Evolutionary conservation across 2,888 invertebrate species (phyloP), one percentile per base, ranked within the genome.

Genomic region (Chaetogeoica ovagalla): DNA sequence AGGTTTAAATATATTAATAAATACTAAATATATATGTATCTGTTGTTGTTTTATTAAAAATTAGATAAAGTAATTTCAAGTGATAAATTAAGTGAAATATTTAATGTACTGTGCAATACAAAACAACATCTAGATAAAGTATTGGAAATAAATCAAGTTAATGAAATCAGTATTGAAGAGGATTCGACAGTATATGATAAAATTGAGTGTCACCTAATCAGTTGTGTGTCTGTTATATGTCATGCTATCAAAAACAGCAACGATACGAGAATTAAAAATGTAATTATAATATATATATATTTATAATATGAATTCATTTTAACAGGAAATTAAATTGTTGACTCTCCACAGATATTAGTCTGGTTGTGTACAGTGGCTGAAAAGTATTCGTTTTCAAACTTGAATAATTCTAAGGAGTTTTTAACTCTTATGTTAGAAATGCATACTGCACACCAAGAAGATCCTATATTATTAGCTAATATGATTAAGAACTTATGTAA

Each of bases 401-500:
- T 85, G 83, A 83, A 83, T 55, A 84, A 85, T 7, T 84, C 86
- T 9, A 85, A 85, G 68, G 83, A 83, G 8, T 86, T 87, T 76
- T 83, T 86, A 75, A 85, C 84, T 65, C 84, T 88, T n/a, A 83
- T 87, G 37, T 85, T 87, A 63, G 85, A 85, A 39, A 84, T 85
- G 77, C 85, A 86, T 79, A 82, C 86, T 5, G 86, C 85, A 75
- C 86, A 85, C 82, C 87, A 87, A 84, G 84, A 85, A 23, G 85
- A 86, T 82, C 84, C 86, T 71, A 85, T 85, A 4, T 81, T 88
- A 17, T 86, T 88, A 70, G 87, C 88, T 82, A 86, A 87, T 74
- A 83, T 89, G 70, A 87, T 88, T 43, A 81, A 85, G 21, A 87
- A 87, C 82, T 83, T 89, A 59, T 87, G 87, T 48, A 84, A 85